Conservation (phyloP, 1,140 invertebrate species). For the Vanessa tameamea region DNA sequence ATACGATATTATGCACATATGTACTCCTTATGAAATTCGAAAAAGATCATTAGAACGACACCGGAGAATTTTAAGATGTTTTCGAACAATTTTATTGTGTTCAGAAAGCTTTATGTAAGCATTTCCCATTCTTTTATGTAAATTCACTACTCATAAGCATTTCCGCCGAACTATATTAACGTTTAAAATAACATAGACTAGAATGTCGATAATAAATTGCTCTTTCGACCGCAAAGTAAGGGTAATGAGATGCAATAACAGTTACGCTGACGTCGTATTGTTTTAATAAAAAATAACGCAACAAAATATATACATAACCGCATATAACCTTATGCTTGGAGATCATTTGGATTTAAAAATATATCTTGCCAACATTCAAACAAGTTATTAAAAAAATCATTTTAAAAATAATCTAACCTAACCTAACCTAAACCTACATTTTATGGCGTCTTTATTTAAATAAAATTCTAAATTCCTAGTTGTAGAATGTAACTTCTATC, state of each 20-base stretch:
- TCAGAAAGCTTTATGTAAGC: conserved; percentile 52
- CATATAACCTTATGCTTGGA: neutral
- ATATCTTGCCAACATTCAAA: neutral
- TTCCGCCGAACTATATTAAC: conserved; percentile 5
- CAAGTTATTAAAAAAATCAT: neutral
- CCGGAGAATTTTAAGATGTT: conserved; percentile 61
- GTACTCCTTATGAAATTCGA: conserved; percentile 65
- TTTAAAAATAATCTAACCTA: too few relatives aligned
- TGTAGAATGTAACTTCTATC: too few relatives aligned
- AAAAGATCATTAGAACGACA: conserved; percentile 53
- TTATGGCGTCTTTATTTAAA: too few relatives aligned
- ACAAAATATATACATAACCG: neutral
- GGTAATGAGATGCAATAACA: conserved; percentile 24
- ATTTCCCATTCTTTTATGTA: conserved; percentile 44
- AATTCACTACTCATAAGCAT: conserved; percentile 7
- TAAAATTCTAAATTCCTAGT: too few relatives aligned
- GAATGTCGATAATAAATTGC: conserved; percentile 13
- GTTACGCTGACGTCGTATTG: conserved; percentile 27
- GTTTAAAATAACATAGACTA: conserved; percentile 4
- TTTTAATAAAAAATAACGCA: conserved; percentile 23
- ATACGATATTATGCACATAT: conserved; percentile 63
- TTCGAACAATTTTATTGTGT: conserved; percentile 46
- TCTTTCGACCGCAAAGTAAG: conserved; percentile 22
- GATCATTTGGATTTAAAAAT: neutral
- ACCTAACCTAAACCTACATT: too few relatives aligned